Evolutionary conservation across 2,888 invertebrate species (phyloP), one percentile per base, ranked within the genome.

Genomic region (Alitta virens): DNA sequence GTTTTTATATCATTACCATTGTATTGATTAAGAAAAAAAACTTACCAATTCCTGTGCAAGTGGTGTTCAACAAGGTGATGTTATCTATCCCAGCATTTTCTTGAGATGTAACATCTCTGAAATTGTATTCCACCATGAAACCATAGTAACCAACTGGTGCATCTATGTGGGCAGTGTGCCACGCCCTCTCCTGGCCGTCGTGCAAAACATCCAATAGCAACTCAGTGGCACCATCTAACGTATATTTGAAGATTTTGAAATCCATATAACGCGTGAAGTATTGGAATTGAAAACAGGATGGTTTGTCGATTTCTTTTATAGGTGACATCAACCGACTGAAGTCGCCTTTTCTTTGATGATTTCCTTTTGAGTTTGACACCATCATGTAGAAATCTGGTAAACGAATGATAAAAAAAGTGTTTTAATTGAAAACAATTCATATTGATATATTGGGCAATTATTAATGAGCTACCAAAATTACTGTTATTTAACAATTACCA

Each of bases 241-340:
- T 52, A 26, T 24, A 25, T 57, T 40, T 59, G 38, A 18, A 40
- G 1, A 66, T 56, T 27, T 33, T 42, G 60, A 62, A 49, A 50
- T 66, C 56, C 27, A 66, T 43, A 56, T 59, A 66, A 21, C 64
- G 43, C n/a, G 67, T 67, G 43, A 43, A 58, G 55, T 65, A 67
- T 16, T 40, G 24, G 40, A 64, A 67, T 9, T 42, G 33, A 7
- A 67, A 57, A 25, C 67, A 67, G 26, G 54, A 53, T n/a, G 38
- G 27, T 3, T 33, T 50, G 12, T 23, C 24, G 9, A 67, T 40
- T n/a, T 27, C n/a, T 43, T 56, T 43, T 21, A 46, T 16, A 2
- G 67, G 67, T 12, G 63, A 63, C 40, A 67, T 24, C 33, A 67
- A 63, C 1, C 60, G 46, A 12, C 60, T 60, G 62, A 58, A 65